Evolutionary conservation across 1,140 invertebrate species (phyloP), one percentile per base, ranked within the genome.

Genomic region (Lysiphlebus fabarum): DNA sequence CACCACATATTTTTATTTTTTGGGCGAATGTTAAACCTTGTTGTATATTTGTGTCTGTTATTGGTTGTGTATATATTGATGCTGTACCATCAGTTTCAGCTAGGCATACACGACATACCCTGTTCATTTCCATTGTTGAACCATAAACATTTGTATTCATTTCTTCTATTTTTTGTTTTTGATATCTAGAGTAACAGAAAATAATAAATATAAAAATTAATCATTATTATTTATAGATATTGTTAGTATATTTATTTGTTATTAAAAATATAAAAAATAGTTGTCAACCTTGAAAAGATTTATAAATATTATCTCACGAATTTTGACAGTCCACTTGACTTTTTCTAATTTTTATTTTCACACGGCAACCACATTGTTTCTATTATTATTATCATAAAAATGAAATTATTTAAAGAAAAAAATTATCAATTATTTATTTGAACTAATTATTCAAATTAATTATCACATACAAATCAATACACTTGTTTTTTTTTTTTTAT

Each of bases 1-100:
- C 72, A 6, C 77, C 77, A 40, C 74, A 78, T 6, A 73, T 47
- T 68, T 77, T 70, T 60, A 78, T 79, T 49, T 77, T 78, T 37
- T 74, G 70, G 70, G 59, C 49, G 78, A 66, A 53, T 65, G 65
- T 1, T 68, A 59, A 43, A 68, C 60, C 53, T 72, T 64, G 11
- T 58, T 61, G 1, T 59, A 26, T 26, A 26, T 26, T 26, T 26
- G 17, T 26, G 17, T 26, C 17, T 26, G 17, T 26, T 26, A 26
- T 26, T 26, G 17, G 17, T 26, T 26, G 17, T 2, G 17, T 26
- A 26, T 26, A 26, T 58, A 79, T 77, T 6, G 75, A 59, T 6
- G 71, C 67, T 47, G 77, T 67, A 62, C 75, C 74, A 45, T 67
- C 67, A 59, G 66, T 66, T 54, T 79, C 76, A 33, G 70, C 68